Conservation (phyloP, 1,140 invertebrate species). For the Brachionus plicatilis region DNA sequence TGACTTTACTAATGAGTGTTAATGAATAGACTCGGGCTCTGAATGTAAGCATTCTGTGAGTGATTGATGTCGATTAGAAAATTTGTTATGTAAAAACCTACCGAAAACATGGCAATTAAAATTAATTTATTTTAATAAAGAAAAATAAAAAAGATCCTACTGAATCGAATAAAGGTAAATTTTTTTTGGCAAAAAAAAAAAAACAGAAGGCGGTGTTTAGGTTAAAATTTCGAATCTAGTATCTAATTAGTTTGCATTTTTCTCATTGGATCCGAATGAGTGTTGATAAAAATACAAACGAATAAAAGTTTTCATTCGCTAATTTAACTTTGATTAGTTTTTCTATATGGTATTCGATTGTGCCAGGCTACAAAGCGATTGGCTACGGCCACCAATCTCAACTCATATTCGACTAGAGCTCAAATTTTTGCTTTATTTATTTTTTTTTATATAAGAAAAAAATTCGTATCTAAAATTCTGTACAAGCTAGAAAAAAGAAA, state of each 20-base stretch:
- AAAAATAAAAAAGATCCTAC: neutral
- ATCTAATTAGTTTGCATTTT: neutral
- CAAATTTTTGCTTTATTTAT: neutral
- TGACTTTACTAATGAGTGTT: no score
- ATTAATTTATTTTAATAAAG: neutral
- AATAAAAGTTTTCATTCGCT: neutral
- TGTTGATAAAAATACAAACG: neutral
- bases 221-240: neutral
- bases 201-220: neutral
- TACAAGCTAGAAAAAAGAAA: neutral
- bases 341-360: neutral
- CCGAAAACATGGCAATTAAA: neutral
- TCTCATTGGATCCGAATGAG: neutral
- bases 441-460: neutral
- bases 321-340: conserved; percentile 27
- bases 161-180: conserved; percentile 1
- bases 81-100: neutral
- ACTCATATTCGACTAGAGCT: neutral
- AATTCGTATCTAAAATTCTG: neutral
- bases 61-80: neutral
- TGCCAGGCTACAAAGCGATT: neutral
- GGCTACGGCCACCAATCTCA: neutral
- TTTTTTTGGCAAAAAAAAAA: neutral
- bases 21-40: neutral
- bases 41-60: neutral